Percentiles rank a stretch among this genome's conserved stretches.
phyloP scores from a whole-genome alignment of 2,888 invertebrate genomes.

The Clanis bilineata region DNA sequence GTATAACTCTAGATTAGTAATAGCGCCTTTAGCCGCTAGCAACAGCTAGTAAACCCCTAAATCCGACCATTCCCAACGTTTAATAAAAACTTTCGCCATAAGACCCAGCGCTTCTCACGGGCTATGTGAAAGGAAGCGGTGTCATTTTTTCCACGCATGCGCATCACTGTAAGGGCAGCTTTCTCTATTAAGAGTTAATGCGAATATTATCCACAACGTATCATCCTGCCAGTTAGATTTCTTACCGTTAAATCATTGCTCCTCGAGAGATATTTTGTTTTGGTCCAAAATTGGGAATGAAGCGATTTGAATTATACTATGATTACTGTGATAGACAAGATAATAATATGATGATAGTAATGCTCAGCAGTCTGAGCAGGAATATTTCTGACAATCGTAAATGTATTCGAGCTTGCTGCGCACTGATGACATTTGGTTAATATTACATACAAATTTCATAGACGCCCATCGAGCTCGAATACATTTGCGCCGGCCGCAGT shows the following conservation, averaged over 20 bases:
- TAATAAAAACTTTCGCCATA: not conserved
- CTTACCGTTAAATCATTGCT: constrained; percentile 53
- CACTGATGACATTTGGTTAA: too few species aligned
- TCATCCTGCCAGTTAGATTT: constrained; percentile 43
- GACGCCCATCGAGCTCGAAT: too few species aligned
- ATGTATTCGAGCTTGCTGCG: too few species aligned
- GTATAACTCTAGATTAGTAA: too few species aligned
- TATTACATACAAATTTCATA: too few species aligned
- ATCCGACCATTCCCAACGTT: not conserved
- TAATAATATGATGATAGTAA: too few species aligned
- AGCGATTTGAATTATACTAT: not conserved
- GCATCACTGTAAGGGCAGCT: constrained; percentile 10
- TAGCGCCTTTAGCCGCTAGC: too few species aligned
- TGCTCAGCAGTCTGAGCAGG: too few species aligned
- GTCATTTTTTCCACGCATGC: constrained; percentile 2
- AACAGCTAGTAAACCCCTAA: not conserved
- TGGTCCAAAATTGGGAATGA: constrained; percentile 13
- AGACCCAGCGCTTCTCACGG: not conserved
- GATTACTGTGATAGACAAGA: too few species aligned
- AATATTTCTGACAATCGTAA: too few species aligned
- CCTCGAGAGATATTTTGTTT: constrained; percentile 37
- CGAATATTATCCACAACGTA: constrained; percentile 1
- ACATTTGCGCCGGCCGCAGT: too few species aligned
- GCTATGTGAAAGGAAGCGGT: not conserved
- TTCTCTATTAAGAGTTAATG: constrained; percentile 8